Evolutionary conservation across 2,797 vertebrate species (phyloP).

Genomic region (Etheostoma nigrum): DNA sequence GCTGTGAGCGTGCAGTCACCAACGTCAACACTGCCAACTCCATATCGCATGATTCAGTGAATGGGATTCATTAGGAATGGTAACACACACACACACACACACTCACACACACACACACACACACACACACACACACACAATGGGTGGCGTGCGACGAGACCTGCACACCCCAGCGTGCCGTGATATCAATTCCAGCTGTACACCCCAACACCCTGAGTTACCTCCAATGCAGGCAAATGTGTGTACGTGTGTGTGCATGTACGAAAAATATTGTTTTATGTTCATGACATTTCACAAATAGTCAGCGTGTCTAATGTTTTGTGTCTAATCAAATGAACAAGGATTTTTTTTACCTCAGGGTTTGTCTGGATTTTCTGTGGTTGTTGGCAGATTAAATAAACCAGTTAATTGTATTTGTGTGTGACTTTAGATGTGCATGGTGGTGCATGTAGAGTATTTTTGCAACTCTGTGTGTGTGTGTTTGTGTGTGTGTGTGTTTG

Average conservation of each 20-base stretch:
- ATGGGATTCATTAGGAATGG: constrained; percentile 84
- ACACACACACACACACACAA: constrained; percentile 54
- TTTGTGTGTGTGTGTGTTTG: background rate
- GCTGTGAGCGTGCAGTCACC: constrained; percentile 71
- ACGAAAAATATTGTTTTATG: constrained; percentile 31
- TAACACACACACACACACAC: constrained; percentile 49
- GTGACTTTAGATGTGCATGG: background rate
- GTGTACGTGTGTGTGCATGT: constrained; percentile 18
- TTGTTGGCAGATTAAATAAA: constrained; percentile 6
- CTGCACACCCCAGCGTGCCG: constrained; percentile 63
- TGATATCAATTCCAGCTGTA: constrained; percentile 85
- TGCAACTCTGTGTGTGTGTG: constrained; percentile 6
- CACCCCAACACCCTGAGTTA: constrained; percentile 63
- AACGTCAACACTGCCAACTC: constrained; percentile 74
- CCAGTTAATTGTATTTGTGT: background rate
- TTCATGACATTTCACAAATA: constrained; percentile 27
- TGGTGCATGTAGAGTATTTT: constrained; percentile 1
- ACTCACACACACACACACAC: constrained; percentile 51
- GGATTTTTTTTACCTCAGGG: constrained; percentile 2
- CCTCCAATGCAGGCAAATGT: constrained; percentile 49
- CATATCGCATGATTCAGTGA: constrained; percentile 81
- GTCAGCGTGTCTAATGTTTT: constrained; percentile 8
- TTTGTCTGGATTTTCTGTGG: constrained; percentile 14
- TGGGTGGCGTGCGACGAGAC: constrained; percentile 73
- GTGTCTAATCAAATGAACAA: background rate